Evolutionary conservation across 2,888 invertebrate genomes (phyloP).

Genomic region (Automeris io): DNA sequence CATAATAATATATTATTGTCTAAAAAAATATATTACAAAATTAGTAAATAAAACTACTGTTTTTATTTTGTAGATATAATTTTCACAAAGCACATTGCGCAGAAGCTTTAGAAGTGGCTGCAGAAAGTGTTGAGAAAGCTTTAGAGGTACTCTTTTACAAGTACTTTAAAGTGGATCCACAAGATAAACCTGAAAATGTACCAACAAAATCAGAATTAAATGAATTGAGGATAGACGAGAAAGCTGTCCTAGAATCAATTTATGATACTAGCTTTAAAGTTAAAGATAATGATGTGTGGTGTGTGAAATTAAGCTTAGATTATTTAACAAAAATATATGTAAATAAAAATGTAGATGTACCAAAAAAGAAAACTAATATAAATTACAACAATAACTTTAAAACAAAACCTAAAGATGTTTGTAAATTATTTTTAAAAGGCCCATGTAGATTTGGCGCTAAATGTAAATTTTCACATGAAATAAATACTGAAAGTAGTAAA

Average conservation of each 20-base stretch:
- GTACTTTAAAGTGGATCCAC: constrained; percentile 77
- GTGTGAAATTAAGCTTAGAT: constrained; percentile 80
- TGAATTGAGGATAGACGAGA: constrained; percentile 83
- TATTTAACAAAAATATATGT: constrained; percentile 78
- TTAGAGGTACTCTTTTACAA: constrained; percentile 82
- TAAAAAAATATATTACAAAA: neutral
- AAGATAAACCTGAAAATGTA: constrained; percentile 51
- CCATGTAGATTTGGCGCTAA: constrained; percentile 84
- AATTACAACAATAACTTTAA: constrained; percentile 54
- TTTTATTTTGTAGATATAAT: constrained; percentile 77
- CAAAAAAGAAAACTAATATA: constrained; percentile 54
- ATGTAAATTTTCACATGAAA: constrained; percentile 84
- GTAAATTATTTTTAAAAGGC: constrained; percentile 80
- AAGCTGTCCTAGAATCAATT: constrained; percentile 85
- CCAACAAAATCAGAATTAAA: constrained; percentile 72
- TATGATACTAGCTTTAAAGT: constrained; percentile 83
- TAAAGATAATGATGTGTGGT: constrained; percentile 85
- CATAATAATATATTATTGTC: no score
- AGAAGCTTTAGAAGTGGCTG: constrained; percentile 83
- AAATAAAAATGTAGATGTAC: constrained; percentile 65
- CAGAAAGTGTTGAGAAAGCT: constrained; percentile 83
- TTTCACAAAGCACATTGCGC: constrained; percentile 85
- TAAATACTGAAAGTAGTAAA: constrained; percentile 44
- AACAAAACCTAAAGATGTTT: constrained; percentile 76
- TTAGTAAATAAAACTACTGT: neutral